A percentile compares a stretch with the other conserved stretches of the same genome.
Evolutionary conservation across 2,113 vertebrate species (phyloP).

Genomic region (Melanotaenia duboulayi): DNA sequence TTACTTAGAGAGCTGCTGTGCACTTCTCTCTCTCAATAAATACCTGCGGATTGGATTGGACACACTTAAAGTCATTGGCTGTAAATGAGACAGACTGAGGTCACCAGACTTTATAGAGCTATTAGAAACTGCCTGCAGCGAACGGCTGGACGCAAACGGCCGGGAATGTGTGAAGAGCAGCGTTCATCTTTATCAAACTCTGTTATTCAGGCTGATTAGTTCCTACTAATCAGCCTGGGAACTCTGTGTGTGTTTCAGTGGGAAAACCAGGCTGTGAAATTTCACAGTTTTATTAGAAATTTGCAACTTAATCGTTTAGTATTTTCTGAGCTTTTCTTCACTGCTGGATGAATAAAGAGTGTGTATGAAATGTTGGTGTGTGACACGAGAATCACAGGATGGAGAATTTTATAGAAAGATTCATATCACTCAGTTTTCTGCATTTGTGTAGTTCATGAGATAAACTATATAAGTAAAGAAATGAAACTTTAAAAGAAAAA

Average conservation of each 20-base stretch:
- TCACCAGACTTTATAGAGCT: slow-evolving; percentile 75
- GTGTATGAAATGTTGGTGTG: too few relatives aligned
- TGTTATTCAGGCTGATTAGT: slow-evolving; percentile 13
- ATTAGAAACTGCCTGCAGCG: slow-evolving; percentile 54
- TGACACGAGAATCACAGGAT: neutral
- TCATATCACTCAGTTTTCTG: neutral
- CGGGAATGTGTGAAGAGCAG: slow-evolving; percentile 13
- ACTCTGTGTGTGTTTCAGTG: neutral
- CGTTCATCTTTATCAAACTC: neutral
- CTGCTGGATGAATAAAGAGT: too few relatives aligned
- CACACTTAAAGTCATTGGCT: slow-evolving; percentile 78
- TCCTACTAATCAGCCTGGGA: neutral
- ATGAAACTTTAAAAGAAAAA: too few relatives aligned
- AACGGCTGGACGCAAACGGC: neutral
- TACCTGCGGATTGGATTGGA: slow-evolving; percentile 68
- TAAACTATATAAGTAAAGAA: too few relatives aligned
- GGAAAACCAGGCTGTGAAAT: too few relatives aligned
- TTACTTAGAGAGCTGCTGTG: slow-evolving; percentile 60
- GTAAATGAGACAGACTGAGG: slow-evolving; percentile 75
- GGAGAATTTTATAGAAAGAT: neutral
- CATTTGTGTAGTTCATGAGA: neutral
- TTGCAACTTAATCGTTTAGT: too few relatives aligned
- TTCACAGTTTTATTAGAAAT: too few relatives aligned
- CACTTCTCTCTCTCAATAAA: slow-evolving; percentile 67
- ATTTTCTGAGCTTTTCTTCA: too few relatives aligned